Conservation (phyloP, 2,888 invertebrate species). For the Nebria brevicollis region DNA sequence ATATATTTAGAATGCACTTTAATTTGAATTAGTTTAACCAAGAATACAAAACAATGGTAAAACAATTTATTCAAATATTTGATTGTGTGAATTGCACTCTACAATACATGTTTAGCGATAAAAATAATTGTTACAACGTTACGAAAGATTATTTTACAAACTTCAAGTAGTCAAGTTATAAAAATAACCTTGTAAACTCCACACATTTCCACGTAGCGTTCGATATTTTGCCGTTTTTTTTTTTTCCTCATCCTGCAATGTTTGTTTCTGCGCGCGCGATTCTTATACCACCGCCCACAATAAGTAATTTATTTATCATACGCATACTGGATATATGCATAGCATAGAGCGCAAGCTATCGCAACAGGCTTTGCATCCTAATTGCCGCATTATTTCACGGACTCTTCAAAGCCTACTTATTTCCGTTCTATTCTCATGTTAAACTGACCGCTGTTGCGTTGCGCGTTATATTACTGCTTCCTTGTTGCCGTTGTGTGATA, state of each 20-base stretch:
- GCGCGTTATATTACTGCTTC: background rate
- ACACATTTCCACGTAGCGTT: conserved; percentile 10
- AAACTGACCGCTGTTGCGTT: conserved; percentile 21
- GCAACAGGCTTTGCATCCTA: conserved; percentile 36
- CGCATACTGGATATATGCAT: conserved; percentile 28
- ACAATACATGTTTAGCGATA: background rate
- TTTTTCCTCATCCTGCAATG: background rate
- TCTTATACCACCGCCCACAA: conserved; percentile 30
- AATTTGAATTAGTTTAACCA: too few relatives aligned
- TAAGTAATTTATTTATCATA: conserved; percentile 35
- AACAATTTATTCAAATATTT: background rate
- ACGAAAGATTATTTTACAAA: background rate
- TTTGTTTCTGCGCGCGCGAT: conserved; percentile 8
- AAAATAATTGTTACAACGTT: background rate
- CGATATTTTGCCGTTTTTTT: conserved; percentile 5
- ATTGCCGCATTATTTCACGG: conserved; percentile 39
- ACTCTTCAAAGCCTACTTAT: conserved; percentile 39
- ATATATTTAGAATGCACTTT: too few relatives aligned
- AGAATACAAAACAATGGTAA: background rate
- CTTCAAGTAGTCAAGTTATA: background rate
- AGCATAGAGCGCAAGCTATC: conserved; percentile 17
- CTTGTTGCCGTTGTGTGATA: background rate
- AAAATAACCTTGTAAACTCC: conserved; percentile 7
- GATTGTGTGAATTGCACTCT: background rate
- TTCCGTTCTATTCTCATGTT: conserved; percentile 39